Conservation (phyloP, 1,140 invertebrate genomes). For the Panulirus ornatus region DNA sequence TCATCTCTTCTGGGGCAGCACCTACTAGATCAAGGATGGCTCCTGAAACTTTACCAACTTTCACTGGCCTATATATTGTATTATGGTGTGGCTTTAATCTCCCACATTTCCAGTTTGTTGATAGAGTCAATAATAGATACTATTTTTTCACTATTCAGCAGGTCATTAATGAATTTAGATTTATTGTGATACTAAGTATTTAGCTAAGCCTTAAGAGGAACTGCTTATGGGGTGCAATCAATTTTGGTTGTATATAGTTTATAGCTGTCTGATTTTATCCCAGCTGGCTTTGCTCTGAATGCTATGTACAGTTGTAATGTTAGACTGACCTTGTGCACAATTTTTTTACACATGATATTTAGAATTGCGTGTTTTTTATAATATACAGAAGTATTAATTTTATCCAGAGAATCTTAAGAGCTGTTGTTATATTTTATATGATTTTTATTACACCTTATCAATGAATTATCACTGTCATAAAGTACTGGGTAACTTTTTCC, state of each 20-base stretch:
- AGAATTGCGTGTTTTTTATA: not conserved
- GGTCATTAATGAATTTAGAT: not conserved
- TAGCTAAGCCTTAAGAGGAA: not conserved
- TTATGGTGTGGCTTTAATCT: not conserved
- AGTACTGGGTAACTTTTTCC: not conserved
- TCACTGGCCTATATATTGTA: not conserved
- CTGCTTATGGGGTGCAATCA: not conserved
- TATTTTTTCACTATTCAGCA: not conserved
- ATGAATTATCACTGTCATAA: not conserved
- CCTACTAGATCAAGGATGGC: not conserved
- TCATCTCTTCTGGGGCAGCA: not conserved
- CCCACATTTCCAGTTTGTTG: not conserved
- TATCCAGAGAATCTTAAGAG: not conserved
- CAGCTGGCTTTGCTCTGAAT: not conserved
- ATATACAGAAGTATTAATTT: not conserved
- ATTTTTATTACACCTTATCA: not conserved
- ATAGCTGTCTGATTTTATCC: not conserved
- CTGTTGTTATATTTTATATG: not conserved
- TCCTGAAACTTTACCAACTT: not conserved
- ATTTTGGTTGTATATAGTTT: not conserved
- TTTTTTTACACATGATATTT: not conserved
- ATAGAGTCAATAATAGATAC: not conserved
- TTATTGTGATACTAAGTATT: not conserved
- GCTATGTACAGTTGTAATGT: not conserved
- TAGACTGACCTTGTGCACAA: not conserved